These are phyloP conservation scores for Macrosiphum euphorbiae DNA, from an alignment of 2,888 invertebrate species.

Conservation along the genomic window DNA sequence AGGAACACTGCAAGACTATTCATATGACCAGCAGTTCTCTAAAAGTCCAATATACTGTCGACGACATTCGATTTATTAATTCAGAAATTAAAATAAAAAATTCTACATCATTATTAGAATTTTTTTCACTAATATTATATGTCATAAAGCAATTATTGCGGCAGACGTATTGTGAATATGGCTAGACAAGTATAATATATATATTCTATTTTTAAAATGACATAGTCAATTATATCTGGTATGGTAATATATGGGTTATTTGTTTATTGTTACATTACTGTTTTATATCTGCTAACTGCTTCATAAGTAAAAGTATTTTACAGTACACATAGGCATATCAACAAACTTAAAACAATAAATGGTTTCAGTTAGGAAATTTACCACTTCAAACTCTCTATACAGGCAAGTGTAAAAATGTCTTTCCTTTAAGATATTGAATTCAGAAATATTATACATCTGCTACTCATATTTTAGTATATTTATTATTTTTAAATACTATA, in stretches of 20 bases:
- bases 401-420: neutral
- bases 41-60: too few relatives aligned
- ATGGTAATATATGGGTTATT: neutral
- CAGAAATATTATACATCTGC: neutral
- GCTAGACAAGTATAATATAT: neutral
- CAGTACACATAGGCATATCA: neutral
- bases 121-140: neutral
- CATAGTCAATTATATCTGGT: neutral
- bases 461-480: neutral
- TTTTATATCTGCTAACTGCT: neutral
- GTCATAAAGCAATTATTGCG: neutral
- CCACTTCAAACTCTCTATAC: too few relatives aligned
- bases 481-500: neutral
- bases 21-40: too few relatives aligned
- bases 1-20: too few relatives aligned
- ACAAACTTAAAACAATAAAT: neutral
- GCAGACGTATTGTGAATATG: neutral
- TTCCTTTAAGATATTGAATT: neutral
- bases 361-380: neutral
- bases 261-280: neutral
- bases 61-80: too few relatives aligned
- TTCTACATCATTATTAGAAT: neutral
- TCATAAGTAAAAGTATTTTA: neutral
- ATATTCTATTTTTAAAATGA: neutral
- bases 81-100: neutral